Percentiles rank a stretch among this genome's conserved stretches.
phyloP scores from a whole-genome alignment of 1,140 invertebrate species.

The Acromyrmex charruanus region DNA sequence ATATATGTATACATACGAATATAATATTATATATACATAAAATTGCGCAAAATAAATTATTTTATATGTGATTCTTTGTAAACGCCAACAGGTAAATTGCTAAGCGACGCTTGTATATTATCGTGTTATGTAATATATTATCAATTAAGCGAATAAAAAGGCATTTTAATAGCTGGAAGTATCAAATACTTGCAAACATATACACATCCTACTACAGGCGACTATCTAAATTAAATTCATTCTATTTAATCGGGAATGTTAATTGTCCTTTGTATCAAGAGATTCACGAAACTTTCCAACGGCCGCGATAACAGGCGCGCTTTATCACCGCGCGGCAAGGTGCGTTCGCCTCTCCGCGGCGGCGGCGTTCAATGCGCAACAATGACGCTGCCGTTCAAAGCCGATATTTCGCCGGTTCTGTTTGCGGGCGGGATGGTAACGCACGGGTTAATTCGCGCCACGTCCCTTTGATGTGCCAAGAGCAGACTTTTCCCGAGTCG shows the following conservation, averaged over 20 bases:
- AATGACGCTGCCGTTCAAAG: constrained; percentile 40
- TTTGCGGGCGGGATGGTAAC: constrained; percentile 62
- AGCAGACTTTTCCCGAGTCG: constrained; percentile 76
- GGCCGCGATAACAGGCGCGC: background rate
- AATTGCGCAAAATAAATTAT: constrained; percentile 44
- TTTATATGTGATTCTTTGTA: constrained; percentile 64
- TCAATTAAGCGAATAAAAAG: constrained; percentile 57
- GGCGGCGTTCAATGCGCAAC: constrained; percentile 19
- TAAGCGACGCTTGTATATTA: constrained; percentile 12
- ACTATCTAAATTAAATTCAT: background rate
- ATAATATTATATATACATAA: constrained; percentile 8
- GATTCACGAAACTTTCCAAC: constrained; percentile 12
- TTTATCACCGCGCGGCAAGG: constrained; percentile 35
- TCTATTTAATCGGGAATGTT: constrained; percentile 26
- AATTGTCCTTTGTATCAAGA: constrained; percentile 21
- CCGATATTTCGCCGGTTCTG: constrained; percentile 55
- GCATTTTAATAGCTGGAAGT: constrained; percentile 7
- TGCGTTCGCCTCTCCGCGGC: background rate
- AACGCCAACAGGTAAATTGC: constrained; percentile 21
- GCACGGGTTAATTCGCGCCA: constrained; percentile 70
- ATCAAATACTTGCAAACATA: background rate
- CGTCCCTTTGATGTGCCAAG: constrained; percentile 77
- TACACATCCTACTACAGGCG: background rate
- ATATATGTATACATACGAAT: constrained; percentile 23
- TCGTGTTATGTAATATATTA: constrained; percentile 48